These are phyloP conservation scores for Sitobion miscanthi DNA, from an alignment of 1,140 invertebrate species.

Conservation along the genomic window DNA sequence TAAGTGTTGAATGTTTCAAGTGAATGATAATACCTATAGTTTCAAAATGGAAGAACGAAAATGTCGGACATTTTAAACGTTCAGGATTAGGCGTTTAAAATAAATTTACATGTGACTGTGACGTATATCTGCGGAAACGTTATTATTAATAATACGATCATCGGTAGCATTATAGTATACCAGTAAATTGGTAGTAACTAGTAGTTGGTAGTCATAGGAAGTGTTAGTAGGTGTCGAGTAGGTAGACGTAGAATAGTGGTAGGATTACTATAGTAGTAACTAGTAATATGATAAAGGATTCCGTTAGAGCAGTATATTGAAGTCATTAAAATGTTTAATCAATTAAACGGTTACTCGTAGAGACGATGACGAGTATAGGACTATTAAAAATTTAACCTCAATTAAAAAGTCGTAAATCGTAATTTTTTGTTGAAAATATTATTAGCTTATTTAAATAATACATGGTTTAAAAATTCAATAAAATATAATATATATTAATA, in stretches of 20 bases:
- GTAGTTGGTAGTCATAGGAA: not conserved
- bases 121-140: not conserved
- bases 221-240: not conserved
- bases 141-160: not conserved
- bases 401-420: slow-evolving; percentile 32
- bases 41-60: not conserved
- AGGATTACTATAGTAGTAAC: not conserved
- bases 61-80: not conserved
- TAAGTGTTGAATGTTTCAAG: not conserved
- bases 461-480: not conserved
- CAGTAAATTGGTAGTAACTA: not conserved
- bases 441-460: not conserved
- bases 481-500: not conserved
- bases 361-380: not conserved
- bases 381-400: slow-evolving; percentile 13
- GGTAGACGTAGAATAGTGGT: not conserved
- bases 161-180: not conserved
- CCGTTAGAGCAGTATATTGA: not conserved
- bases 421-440: not conserved
- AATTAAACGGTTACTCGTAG: not conserved
- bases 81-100: not conserved
- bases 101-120: not conserved
- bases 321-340: not conserved
- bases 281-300: not conserved
- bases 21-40: not conserved